phyloP scores from a whole-genome alignment of 1,140 invertebrate genomes.

The Dendrolimus kikuchii region DNA sequence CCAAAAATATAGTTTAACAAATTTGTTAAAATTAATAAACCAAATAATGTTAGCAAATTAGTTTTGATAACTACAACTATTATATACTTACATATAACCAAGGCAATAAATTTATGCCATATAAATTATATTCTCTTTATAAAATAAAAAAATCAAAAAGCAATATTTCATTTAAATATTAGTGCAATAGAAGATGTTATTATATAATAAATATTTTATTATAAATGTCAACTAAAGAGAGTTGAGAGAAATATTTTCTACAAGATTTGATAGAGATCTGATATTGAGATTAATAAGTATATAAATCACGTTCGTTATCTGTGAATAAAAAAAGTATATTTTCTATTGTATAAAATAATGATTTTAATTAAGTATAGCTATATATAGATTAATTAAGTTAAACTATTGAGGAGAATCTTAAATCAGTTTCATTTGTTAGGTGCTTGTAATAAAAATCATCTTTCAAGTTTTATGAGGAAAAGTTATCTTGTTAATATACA shows the following conservation, averaged over 20 bases:
- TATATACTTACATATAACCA: constrained; percentile 3
- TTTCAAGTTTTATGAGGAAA: too few species aligned
- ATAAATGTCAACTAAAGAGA: constrained; percentile 19
- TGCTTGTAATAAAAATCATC: constrained; percentile 9
- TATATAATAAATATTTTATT: constrained; percentile 59
- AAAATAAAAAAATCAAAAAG: constrained; percentile 49
- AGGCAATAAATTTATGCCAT: constrained; percentile 1
- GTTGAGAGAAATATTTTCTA: constrained; percentile 30
- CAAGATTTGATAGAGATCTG: constrained; percentile 57
- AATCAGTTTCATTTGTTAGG: constrained; percentile 15
- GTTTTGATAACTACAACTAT: background rate
- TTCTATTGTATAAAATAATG: constrained; percentile 5
- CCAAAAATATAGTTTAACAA: too few species aligned
- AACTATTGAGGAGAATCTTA: background rate
- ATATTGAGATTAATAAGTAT: constrained; percentile 60
- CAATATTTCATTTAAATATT: constrained; percentile 49
- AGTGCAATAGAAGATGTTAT: constrained; percentile 67
- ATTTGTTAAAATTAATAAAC: too few species aligned
- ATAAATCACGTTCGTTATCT: constrained; percentile 32
- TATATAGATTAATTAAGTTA: background rate
- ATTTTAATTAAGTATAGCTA: constrained; percentile 4
- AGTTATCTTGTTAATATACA: too few species aligned
- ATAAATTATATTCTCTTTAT: constrained; percentile 16
- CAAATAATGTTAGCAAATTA: too few species aligned
- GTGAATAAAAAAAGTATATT: constrained; percentile 23